phyloP scores from a whole-genome alignment of 2,113 vertebrate genomes.

The Gyps fulvus region DNA sequence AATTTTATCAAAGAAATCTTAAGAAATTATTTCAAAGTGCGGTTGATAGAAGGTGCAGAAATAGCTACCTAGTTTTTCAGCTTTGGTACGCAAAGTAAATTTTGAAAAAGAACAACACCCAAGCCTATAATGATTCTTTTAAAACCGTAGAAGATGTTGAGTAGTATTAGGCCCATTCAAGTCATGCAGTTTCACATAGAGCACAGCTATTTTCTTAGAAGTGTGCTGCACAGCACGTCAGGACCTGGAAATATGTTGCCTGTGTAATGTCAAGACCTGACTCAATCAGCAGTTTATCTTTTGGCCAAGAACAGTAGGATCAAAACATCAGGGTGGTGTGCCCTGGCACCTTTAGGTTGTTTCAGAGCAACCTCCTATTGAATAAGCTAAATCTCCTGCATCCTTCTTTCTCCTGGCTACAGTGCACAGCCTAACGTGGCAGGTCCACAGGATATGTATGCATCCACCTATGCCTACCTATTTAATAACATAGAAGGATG shows the following conservation, averaged over 20 bases:
- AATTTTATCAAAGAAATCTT: no score
- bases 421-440: not conserved
- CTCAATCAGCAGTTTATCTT: conserved; percentile 31
- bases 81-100: not conserved
- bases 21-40: not conserved
- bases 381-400: conserved; percentile 22
- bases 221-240: conserved; percentile 15
- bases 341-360: not conserved
- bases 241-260: conserved; percentile 59
- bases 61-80: not conserved
- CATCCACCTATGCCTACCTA: not conserved
- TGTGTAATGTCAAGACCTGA: conserved; percentile 51
- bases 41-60: not conserved
- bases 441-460: not conserved
- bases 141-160: not conserved
- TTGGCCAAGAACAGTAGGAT: conserved; percentile 30
- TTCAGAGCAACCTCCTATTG: not conserved
- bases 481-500: not conserved
- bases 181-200: not conserved
- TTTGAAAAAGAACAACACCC: not conserved
- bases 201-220: not conserved
- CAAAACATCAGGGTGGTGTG: not conserved
- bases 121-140: not conserved
- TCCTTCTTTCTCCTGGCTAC: not conserved
- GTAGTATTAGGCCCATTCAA: not conserved